These are phyloP conservation scores for Melitaea athalia DNA, from an alignment of 2,888 invertebrate species.

Conservation along the genomic window DNA sequence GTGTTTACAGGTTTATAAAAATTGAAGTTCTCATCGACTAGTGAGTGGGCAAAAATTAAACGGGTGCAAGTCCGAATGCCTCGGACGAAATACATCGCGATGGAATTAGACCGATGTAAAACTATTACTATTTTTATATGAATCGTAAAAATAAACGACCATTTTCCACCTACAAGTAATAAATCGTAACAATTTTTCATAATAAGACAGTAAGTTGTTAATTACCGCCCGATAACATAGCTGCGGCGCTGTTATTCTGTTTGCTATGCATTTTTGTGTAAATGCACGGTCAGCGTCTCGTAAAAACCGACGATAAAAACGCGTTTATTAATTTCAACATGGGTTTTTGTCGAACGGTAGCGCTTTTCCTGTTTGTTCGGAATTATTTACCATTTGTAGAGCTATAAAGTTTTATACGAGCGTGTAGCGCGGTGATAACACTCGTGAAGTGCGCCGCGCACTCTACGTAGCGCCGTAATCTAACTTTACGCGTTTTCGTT, in stretches of 20 bases:
- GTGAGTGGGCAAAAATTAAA: background rate
- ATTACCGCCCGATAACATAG: slow-evolving; percentile 1
- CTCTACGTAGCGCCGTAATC: slow-evolving; percentile 8
- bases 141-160: slow-evolving; percentile 18
- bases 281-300: slow-evolving; percentile 13
- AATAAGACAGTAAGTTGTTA: slow-evolving; percentile 15
- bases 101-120: background rate
- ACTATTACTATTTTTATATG: slow-evolving; percentile 3
- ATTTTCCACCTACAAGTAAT: background rate
- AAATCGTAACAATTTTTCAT: slow-evolving; percentile 15
- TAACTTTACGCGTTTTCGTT: background rate
- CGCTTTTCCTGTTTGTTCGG: slow-evolving; percentile 14
- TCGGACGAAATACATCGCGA: background rate
- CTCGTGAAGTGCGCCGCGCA: slow-evolving; percentile 12
- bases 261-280: slow-evolving; percentile 32
- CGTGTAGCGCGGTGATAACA: slow-evolving; percentile 19
- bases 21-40: background rate
- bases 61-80: background rate
- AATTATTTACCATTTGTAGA: slow-evolving; percentile 13
- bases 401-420: slow-evolving; percentile 23
- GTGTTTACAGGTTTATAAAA: background rate
- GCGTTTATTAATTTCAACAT: slow-evolving; percentile 16
- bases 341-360: slow-evolving; percentile 16
- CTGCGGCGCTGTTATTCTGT: slow-evolving; percentile 23
- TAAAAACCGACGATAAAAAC: slow-evolving; percentile 20